Conservation (phyloP, 2,113 vertebrate species). For the Acrocephalus arundinaceus region DNA sequence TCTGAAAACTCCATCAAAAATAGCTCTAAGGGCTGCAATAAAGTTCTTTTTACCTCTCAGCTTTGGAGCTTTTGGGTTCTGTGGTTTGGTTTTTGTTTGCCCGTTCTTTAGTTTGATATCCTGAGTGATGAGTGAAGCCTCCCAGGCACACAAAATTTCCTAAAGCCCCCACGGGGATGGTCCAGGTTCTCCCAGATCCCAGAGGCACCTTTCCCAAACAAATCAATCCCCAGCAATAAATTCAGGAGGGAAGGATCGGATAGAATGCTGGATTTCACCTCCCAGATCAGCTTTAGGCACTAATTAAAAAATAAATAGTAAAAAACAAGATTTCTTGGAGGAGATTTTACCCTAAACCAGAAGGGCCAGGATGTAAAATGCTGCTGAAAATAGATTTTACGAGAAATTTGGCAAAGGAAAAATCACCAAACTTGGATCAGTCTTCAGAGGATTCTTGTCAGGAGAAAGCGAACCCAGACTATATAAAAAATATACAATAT, state of each 20-base stretch:
- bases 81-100: neutral
- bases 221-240: neutral
- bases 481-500: neutral
- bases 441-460: neutral
- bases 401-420: neutral
- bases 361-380: neutral
- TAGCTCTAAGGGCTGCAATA: neutral
- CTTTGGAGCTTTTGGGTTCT: neutral
- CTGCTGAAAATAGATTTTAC: neutral
- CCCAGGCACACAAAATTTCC: neutral
- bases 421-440: neutral
- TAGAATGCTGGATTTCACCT: neutral
- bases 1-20: neutral
- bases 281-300: neutral
- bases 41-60: neutral
- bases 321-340: neutral
- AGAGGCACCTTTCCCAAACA: neutral
- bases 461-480: neutral
- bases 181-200: neutral
- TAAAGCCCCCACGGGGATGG: neutral
- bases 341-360: slow-evolving; percentile 22
- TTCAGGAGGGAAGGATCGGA: neutral
- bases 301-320: neutral
- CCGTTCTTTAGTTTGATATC: fast-evolving
- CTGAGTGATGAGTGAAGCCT: neutral